Percentiles rank a stretch among this genome's conserved stretches.
These are phyloP conservation scores for Halictus ligatus DNA, from an alignment of 2,888 invertebrate genomes.

Conservation along the genomic window DNA sequence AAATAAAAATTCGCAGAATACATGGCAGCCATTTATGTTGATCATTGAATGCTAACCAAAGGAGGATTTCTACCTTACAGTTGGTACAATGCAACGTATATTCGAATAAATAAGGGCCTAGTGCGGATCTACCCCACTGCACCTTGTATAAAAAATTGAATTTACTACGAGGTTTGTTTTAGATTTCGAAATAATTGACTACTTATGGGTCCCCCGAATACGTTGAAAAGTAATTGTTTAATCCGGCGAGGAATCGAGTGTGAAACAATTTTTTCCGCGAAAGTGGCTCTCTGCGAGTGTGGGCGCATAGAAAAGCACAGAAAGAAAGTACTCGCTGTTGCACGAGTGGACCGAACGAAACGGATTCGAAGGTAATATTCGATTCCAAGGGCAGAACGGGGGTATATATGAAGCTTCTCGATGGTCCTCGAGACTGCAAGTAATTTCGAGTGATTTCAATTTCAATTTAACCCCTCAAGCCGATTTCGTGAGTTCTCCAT, in stretches of 20 bases:
- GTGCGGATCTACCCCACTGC: no score
- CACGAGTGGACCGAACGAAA: constrained; percentile 26
- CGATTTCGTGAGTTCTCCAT: constrained; percentile 73
- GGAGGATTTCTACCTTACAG: no score
- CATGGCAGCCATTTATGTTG: no score
- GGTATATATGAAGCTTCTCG: constrained; percentile 44
- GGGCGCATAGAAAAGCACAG: not conserved
- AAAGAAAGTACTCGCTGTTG: not conserved
- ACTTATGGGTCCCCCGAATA: no score
- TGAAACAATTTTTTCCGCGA: not conserved
- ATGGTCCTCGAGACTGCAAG: constrained; percentile 61
- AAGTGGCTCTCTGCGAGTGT: not conserved
- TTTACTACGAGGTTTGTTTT: no score
- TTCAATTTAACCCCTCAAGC: constrained; percentile 74
- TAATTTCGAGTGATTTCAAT: constrained; percentile 75
- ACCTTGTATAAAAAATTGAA: no score
- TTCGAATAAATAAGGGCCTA: no score
- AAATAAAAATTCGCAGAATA: no score
- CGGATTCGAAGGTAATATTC: constrained; percentile 63
- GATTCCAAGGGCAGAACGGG: constrained; percentile 44
- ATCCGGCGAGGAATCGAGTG: no score
- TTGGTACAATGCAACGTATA: no score
- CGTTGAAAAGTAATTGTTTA: not conserved
- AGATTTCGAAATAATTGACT: no score
- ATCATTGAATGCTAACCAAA: no score